Percentiles rank a stretch among this genome's conserved stretches.
These are phyloP conservation scores for Elaeidobius kamerunicus DNA, from an alignment of 2,888 invertebrate species.

Conservation along the genomic window DNA sequence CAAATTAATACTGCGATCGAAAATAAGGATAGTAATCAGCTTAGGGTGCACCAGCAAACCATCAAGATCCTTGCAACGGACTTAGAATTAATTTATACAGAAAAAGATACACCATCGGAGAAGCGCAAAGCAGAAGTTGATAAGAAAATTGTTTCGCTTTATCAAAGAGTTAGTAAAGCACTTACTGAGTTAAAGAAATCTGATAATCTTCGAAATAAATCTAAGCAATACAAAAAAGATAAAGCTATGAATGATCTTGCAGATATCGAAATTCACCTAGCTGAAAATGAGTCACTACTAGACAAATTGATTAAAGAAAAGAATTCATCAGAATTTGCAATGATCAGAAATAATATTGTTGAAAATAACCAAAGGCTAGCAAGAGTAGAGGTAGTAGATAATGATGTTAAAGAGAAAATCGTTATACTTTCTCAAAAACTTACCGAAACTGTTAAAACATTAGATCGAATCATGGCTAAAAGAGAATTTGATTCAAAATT, in stretches of 20 bases:
- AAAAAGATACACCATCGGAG: slow-evolving; percentile 28
- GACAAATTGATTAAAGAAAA: slow-evolving; percentile 23
- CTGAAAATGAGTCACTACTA: slow-evolving; percentile 30
- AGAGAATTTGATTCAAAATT: slow-evolving; percentile 30
- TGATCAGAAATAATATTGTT: slow-evolving; percentile 28
- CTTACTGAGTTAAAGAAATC: slow-evolving; percentile 33
- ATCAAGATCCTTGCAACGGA: slow-evolving; percentile 35
- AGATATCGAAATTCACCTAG: slow-evolving; percentile 33
- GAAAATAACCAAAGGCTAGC: slow-evolving; percentile 27
- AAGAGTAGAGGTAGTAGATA: slow-evolving; percentile 31
- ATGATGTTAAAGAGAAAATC: slow-evolving; percentile 27
- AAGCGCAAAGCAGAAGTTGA: slow-evolving; percentile 33
- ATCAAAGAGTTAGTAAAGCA: slow-evolving; percentile 32
- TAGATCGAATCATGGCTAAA: slow-evolving; percentile 26
- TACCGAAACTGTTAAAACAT: slow-evolving; percentile 25
- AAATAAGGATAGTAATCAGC: slow-evolving; percentile 34
- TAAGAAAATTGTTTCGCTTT: slow-evolving; percentile 24
- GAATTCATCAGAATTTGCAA: slow-evolving; percentile 14
- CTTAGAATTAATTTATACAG: slow-evolving; percentile 34
- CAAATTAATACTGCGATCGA: slow-evolving; percentile 34
- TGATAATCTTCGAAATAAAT: slow-evolving; percentile 30
- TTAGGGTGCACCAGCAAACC: slow-evolving; percentile 33
- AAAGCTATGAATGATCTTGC: slow-evolving; percentile 31
- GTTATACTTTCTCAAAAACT: slow-evolving; percentile 30
- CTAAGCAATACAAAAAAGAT: slow-evolving; percentile 28